phyloP scores from a whole-genome alignment of 2,113 vertebrate genomes.

The Peromyscus leucopus region DNA sequence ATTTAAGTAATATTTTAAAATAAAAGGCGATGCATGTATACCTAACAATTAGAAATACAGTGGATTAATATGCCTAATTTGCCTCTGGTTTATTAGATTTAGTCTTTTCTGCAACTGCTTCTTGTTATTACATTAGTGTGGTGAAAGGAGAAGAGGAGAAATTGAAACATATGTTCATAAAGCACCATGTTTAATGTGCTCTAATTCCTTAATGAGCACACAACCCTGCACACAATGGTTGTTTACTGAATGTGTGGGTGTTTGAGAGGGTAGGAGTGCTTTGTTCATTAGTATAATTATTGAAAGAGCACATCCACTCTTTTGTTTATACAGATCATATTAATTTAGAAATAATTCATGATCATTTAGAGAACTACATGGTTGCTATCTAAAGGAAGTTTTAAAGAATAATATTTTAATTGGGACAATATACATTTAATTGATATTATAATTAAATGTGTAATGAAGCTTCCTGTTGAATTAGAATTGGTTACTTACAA shows the following conservation, averaged over 20 bases:
- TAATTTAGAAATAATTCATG: conserved; percentile 46
- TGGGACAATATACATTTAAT: conserved; percentile 12
- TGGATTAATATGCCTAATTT: conserved; percentile 35
- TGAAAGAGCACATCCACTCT: conserved; percentile 42
- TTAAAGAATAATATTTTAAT: conserved; percentile 50
- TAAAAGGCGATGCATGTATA: neutral
- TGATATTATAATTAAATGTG: conserved; percentile 52
- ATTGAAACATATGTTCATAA: conserved; percentile 63
- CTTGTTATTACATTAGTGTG: conserved; percentile 5
- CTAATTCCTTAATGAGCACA: conserved; percentile 56
- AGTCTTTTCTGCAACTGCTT: conserved; percentile 16
- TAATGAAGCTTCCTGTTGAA: neutral
- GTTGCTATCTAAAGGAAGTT: conserved; percentile 56
- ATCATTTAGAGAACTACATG: neutral
- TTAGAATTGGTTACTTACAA: conserved; percentile 15
- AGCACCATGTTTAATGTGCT: neutral
- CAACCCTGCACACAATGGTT: conserved; percentile 4
- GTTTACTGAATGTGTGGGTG: conserved; percentile 61
- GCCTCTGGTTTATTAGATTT: conserved; percentile 21
- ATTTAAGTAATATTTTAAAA: conserved; percentile 1
- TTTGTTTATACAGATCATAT: conserved; percentile 30
- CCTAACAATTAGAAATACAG: neutral
- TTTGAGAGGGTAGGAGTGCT: conserved; percentile 22
- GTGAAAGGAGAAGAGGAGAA: conserved; percentile 35
- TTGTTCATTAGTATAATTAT: conserved; percentile 69